phyloP scores from a whole-genome alignment of 2,113 vertebrate species.

The Perccottus glenii region DNA sequence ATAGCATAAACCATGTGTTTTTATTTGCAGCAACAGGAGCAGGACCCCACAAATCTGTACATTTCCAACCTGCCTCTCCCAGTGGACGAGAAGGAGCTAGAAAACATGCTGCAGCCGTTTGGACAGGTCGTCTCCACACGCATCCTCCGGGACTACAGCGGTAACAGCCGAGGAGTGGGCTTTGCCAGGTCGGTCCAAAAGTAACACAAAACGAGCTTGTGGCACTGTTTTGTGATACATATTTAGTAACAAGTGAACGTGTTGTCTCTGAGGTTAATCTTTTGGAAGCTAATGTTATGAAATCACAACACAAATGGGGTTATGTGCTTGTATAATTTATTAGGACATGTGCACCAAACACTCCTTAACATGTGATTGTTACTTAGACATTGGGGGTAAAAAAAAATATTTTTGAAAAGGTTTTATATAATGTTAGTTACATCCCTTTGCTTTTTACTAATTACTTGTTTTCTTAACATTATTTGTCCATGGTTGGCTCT shows the following conservation, averaged over 20 bases:
- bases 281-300: no score
- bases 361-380: no score
- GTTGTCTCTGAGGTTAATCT: no score
- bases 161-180: constrained; percentile 95
- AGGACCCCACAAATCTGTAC: constrained; percentile 93
- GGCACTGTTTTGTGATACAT: no score
- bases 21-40: constrained; percentile 93
- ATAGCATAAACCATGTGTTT: constrained; percentile 1
- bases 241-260: no score
- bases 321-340: no score
- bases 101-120: constrained; percentile 93
- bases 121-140: constrained; percentile 98
- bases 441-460: background rate
- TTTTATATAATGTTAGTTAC: background rate
- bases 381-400: no score
- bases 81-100: constrained; percentile 98
- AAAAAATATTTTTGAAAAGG: no score
- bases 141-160: constrained; percentile 96
- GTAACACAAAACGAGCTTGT: background rate
- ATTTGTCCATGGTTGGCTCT: background rate
- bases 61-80: constrained; percentile 97
- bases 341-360: no score
- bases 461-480: background rate
- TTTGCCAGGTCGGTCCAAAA: constrained; percentile 90
- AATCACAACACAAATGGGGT: no score